Evolutionary conservation across 1,140 invertebrate species (phyloP).

Genomic region (Macrobrachium nipponense): DNA sequence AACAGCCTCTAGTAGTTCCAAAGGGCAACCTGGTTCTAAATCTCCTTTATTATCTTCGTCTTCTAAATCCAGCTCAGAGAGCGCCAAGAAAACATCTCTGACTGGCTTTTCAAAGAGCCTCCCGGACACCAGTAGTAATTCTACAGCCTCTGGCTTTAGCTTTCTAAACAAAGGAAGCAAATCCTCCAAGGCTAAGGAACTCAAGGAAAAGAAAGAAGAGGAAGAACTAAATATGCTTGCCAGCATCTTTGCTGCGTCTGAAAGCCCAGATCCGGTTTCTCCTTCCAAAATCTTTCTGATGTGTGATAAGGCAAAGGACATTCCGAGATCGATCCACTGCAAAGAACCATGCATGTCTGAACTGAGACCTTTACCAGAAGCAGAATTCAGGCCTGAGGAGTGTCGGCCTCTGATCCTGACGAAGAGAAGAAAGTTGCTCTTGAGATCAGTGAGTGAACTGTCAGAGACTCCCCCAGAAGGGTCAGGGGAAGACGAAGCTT

Average conservation of each 20-base stretch:
- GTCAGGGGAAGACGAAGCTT: slow-evolving; percentile 18
- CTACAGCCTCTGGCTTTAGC: slow-evolving; percentile 35
- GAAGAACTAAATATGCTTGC: slow-evolving; percentile 27
- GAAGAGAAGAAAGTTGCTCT: background rate
- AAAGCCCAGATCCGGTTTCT: slow-evolving; percentile 29
- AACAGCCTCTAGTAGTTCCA: slow-evolving; percentile 26
- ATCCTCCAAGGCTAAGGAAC: slow-evolving; percentile 23
- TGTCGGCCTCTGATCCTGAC: too few species aligned
- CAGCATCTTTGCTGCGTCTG: slow-evolving; percentile 32
- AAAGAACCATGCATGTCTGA: too few species aligned
- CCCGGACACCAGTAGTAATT: background rate
- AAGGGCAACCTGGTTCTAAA: slow-evolving; percentile 4
- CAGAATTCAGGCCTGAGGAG: too few species aligned
- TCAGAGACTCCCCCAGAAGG: slow-evolving; percentile 25
- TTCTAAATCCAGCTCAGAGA: slow-evolving; percentile 3
- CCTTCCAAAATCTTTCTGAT: slow-evolving; percentile 6
- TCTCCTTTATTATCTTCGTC: slow-evolving; percentile 23
- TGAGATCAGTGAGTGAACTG: slow-evolving; percentile 41
- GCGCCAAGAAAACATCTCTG: slow-evolving; percentile 4
- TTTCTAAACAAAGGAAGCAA: slow-evolving; percentile 41
- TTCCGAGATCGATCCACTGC: background rate
- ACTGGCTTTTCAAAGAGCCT: slow-evolving; percentile 26
- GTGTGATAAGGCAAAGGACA: background rate
- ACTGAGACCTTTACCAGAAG: too few species aligned
- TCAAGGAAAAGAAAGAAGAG: slow-evolving; percentile 38